Evolutionary conservation across 1,140 invertebrate species (phyloP).

Genomic region (Andricus grossulariae): DNA sequence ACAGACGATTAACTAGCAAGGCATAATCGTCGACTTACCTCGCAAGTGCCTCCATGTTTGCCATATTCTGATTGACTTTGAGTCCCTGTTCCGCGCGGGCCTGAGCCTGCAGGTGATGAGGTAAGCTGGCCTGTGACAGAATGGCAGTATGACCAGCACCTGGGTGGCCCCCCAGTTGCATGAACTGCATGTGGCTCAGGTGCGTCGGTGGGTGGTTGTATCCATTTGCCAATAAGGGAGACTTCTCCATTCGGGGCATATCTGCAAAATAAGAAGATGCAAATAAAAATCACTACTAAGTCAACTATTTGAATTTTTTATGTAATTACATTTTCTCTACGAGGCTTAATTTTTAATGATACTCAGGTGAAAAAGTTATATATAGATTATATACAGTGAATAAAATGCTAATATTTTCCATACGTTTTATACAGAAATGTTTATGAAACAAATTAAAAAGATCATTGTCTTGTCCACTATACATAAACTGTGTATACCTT

Average conservation of each 20-base stretch:
- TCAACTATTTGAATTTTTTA: neutral
- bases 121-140: slow-evolving; percentile 90
- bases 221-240: slow-evolving; percentile 92
- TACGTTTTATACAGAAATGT: too few relatives aligned
- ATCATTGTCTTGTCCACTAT: too few relatives aligned
- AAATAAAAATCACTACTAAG: neutral
- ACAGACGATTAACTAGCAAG: neutral
- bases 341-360: neutral
- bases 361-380: too few relatives aligned
- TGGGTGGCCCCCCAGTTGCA: slow-evolving; percentile 87
- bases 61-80: slow-evolving; percentile 83
- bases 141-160: slow-evolving; percentile 83
- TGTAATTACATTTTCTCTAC: neutral
- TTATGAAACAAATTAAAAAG: too few relatives aligned
- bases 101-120: slow-evolving; percentile 81
- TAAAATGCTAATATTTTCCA: too few relatives aligned
- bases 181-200: slow-evolving; percentile 92
- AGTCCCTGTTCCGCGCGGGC: slow-evolving; percentile 73
- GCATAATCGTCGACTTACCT: slow-evolving; percentile 77
- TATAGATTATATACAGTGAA: too few relatives aligned
- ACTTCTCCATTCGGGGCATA: slow-evolving; percentile 92
- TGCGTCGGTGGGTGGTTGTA: slow-evolving; percentile 95
- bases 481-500: too few relatives aligned
- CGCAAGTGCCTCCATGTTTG: slow-evolving; percentile 90
- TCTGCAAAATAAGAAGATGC: slow-evolving; percentile 77